Evolutionary conservation across 2,888 invertebrate genomes (phyloP).

Genomic region (Erebia palarica): DNA sequence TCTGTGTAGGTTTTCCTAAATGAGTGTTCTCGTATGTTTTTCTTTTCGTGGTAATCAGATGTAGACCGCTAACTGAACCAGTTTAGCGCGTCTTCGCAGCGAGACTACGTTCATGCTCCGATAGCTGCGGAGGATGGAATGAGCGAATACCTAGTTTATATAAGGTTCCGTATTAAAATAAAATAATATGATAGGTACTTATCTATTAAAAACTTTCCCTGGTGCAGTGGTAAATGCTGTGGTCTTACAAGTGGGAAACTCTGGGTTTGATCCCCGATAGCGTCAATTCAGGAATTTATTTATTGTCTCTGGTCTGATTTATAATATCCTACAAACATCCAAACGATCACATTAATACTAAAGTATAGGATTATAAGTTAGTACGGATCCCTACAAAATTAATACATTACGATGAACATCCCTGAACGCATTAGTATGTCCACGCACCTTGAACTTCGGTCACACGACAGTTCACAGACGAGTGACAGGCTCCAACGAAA

Average conservation of each 20-base stretch:
- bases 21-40: not conserved
- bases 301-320: too few relatives aligned
- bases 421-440: not conserved
- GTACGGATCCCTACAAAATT: not conserved
- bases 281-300: too few relatives aligned
- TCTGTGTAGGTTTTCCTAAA: not conserved
- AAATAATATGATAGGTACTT: not conserved
- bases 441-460: slow-evolving; percentile 43
- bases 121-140: not conserved
- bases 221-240: too few relatives aligned
- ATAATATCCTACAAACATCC: too few relatives aligned
- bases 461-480: slow-evolving; percentile 54
- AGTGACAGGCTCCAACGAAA: slow-evolving; percentile 14
- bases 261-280: too few relatives aligned
- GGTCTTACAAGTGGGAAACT: too few relatives aligned
- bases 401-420: not conserved
- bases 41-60: not conserved
- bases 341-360: too few relatives aligned
- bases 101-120: slow-evolving; percentile 17
- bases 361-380: too few relatives aligned
- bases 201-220: too few relatives aligned
- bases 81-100: slow-evolving; percentile 25
- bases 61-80: slow-evolving; percentile 22
- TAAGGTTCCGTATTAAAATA: not conserved
- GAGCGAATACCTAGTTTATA: not conserved